These are phyloP conservation scores for Euura saliciscinereae DNA, from an alignment of 1,140 invertebrate species.

Conservation along the genomic window DNA sequence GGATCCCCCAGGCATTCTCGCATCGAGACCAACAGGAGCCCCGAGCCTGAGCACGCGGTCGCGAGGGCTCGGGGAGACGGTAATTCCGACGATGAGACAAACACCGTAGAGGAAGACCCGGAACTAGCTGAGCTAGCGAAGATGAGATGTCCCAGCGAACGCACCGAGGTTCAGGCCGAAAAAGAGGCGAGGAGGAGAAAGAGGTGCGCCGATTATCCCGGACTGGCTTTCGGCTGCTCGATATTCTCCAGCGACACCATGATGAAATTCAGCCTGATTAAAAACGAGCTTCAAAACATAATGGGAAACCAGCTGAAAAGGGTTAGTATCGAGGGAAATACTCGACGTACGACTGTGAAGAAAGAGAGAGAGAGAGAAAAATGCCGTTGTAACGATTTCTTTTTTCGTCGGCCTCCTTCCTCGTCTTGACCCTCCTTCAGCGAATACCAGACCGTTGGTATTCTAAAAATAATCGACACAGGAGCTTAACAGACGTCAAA, in stretches of 20 bases:
- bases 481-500: too few relatives aligned
- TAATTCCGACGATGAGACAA: slow-evolving; percentile 57
- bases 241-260: slow-evolving; percentile 96
- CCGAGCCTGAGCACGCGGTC: slow-evolving; percentile 59
- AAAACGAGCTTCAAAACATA: slow-evolving; percentile 97
- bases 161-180: slow-evolving; percentile 85
- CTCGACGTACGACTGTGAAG: background rate
- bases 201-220: slow-evolving; percentile 89
- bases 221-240: slow-evolving; percentile 86
- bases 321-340: slow-evolving; percentile 72
- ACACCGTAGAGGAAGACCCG: slow-evolving; percentile 68
- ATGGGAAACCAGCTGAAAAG: slow-evolving; percentile 94
- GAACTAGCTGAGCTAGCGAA: slow-evolving; percentile 80
- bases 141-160: slow-evolving; percentile 84
- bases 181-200: slow-evolving; percentile 77
- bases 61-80: slow-evolving; percentile 62
- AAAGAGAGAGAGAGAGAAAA: background rate
- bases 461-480: background rate
- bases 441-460: background rate
- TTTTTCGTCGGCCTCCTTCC: background rate
- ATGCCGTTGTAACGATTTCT: background rate
- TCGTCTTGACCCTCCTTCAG: background rate
- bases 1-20: slow-evolving; percentile 30
- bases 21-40: slow-evolving; percentile 18
- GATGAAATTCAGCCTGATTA: slow-evolving; percentile 97